These are phyloP conservation scores for Anabacerthia variegaticeps DNA, from an alignment of 2,797 vertebrate genomes.

Conservation along the genomic window DNA sequence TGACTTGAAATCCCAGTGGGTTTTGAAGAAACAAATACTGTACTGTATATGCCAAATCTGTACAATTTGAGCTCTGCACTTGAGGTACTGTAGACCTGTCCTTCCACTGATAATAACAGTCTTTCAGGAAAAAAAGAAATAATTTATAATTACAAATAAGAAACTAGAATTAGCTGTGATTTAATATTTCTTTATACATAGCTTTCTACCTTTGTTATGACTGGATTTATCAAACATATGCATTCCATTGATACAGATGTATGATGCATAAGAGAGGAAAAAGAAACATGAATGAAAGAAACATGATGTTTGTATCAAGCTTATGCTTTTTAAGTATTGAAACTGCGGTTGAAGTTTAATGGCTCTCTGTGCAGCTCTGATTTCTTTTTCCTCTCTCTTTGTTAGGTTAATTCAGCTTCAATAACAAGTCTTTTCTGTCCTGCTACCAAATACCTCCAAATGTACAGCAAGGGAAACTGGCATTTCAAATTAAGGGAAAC, in stretches of 20 bases:
- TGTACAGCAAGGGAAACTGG: constrained; percentile 42
- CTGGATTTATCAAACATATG: not conserved
- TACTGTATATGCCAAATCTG: constrained; percentile 35
- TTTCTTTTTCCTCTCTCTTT: constrained; percentile 14
- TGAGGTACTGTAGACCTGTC: constrained; percentile 10
- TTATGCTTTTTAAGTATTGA: constrained; percentile 7
- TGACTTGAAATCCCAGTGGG: constrained; percentile 60
- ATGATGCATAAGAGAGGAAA: not conserved
- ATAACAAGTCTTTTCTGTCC: constrained; percentile 41
- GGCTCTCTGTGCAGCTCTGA: constrained; percentile 11
- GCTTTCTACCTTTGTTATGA: not conserved
- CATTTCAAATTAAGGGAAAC: constrained; percentile 58
- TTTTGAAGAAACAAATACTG: constrained; percentile 53
- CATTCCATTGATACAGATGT: not conserved
- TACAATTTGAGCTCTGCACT: constrained; percentile 36
- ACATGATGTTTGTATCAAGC: not conserved
- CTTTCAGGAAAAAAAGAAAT: constrained; percentile 18
- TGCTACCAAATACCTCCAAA: constrained; percentile 41
- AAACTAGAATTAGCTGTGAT: not conserved
- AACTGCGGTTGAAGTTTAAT: constrained; percentile 4
- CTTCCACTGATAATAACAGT: constrained; percentile 41
- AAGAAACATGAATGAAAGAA: not conserved
- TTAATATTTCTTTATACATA: not conserved
- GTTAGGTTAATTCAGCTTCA: constrained; percentile 60
- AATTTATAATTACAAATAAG: not conserved